These are phyloP conservation scores for Plestiodon gilberti DNA, from an alignment of 2,113 vertebrate species.

Conservation along the genomic window DNA sequence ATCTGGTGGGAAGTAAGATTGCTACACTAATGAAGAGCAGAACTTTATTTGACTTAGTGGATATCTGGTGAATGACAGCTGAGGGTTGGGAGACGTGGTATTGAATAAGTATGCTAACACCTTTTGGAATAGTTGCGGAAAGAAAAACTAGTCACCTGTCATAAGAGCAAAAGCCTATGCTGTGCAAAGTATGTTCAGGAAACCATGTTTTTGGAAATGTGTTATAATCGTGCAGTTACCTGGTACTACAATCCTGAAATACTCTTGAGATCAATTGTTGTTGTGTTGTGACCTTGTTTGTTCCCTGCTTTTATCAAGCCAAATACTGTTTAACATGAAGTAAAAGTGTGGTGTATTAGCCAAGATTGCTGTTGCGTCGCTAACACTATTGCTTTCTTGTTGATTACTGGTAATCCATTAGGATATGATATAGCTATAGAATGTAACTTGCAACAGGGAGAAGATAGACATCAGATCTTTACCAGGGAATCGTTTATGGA, in stretches of 20 bases:
- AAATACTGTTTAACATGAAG: not conserved
- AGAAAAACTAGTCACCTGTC: not conserved
- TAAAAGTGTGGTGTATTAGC: not conserved
- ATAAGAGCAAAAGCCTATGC: not conserved
- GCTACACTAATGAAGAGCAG: not conserved
- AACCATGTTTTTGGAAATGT: too few relatives aligned
- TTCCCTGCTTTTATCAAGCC: not conserved
- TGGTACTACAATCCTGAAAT: not conserved
- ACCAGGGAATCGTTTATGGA: too few relatives aligned
- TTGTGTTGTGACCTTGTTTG: not conserved
- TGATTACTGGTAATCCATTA: not conserved
- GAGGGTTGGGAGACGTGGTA: not conserved
- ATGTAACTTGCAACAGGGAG: too few relatives aligned
- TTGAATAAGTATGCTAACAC: not conserved
- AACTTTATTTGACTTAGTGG: not conserved
- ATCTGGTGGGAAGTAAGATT: not conserved
- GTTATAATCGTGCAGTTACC: too few relatives aligned
- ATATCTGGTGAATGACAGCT: not conserved
- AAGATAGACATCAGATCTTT: not conserved
- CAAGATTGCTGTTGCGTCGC: not conserved
- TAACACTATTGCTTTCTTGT: not conserved
- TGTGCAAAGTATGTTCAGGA: not conserved
- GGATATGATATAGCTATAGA: not conserved
- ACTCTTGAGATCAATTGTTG: not conserved
- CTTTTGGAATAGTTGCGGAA: not conserved